Conservation (phyloP, 2,888 invertebrate genomes). For the Lasioglossum vierecki region DNA sequence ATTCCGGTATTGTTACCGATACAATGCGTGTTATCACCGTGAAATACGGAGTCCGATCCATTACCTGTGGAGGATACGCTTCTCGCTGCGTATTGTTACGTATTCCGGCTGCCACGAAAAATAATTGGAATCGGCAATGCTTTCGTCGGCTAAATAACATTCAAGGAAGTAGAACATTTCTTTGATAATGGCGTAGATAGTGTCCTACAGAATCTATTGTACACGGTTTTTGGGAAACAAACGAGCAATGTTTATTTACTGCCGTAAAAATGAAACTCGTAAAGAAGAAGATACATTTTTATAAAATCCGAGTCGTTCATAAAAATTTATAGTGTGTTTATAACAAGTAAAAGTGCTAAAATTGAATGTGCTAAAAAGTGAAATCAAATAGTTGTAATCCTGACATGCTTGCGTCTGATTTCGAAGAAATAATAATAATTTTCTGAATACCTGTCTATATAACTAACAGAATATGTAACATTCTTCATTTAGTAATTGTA, state of each 20-base stretch:
- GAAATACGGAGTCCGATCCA: constrained; percentile 52
- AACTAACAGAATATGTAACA: not conserved
- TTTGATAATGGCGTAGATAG: not conserved
- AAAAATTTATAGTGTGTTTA: not conserved
- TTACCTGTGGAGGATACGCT: constrained; percentile 12
- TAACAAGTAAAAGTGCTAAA: not conserved
- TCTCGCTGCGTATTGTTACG: constrained; percentile 14
- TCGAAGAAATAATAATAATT: not conserved
- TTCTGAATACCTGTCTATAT: not conserved
- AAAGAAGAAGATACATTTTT: not conserved
- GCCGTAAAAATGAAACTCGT: not conserved
- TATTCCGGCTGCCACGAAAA: constrained; percentile 7
- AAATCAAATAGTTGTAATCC: not conserved
- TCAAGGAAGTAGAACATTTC: not conserved
- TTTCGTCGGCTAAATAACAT: not conserved
- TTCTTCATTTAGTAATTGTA: not conserved
- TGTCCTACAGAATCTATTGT: not conserved
- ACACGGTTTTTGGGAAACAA: not conserved
- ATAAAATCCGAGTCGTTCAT: not conserved
- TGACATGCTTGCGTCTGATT: not conserved
- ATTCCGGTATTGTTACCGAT: constrained; percentile 64
- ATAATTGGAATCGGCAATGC: not conserved
- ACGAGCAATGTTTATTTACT: not conserved
- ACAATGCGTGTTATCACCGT: constrained; percentile 62
- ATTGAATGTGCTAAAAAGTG: not conserved